Evolutionary conservation across 2,888 invertebrate species (phyloP).

Genomic region (Chirona hameri): DNA sequence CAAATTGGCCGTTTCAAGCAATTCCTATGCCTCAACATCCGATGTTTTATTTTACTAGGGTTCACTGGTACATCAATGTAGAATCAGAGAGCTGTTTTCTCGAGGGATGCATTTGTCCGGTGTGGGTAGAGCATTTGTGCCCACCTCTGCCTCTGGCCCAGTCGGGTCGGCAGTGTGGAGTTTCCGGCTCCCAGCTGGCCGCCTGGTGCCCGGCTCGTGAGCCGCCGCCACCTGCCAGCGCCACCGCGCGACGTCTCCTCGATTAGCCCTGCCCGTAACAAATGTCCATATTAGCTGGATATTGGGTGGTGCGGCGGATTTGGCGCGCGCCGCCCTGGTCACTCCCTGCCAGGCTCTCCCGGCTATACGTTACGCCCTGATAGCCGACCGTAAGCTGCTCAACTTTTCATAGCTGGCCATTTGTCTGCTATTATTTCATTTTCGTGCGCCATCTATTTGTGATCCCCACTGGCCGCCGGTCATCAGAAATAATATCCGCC

Average conservation of each 20-base stretch:
- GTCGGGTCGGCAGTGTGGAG: too few relatives aligned
- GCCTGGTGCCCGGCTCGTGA: background rate
- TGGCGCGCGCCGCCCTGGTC: background rate
- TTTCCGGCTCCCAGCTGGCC: background rate
- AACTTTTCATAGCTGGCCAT: conserved; percentile 8
- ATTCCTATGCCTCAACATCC: too few relatives aligned
- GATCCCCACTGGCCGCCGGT: conserved; percentile 13
- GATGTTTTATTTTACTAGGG: too few relatives aligned
- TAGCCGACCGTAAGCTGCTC: background rate
- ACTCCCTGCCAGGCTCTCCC: background rate
- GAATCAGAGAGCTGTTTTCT: too few relatives aligned
- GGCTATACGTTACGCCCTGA: background rate
- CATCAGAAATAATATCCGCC: conserved; percentile 12
- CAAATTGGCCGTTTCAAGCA: too few relatives aligned
- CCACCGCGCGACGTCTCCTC: background rate
- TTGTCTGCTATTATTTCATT: conserved; percentile 24
- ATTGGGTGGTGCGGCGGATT: background rate
- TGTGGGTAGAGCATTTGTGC: too few relatives aligned
- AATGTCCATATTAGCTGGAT: background rate
- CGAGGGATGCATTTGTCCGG: too few relatives aligned
- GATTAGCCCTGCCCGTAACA: background rate
- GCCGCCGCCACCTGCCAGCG: background rate
- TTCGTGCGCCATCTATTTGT: conserved; percentile 23
- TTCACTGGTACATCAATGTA: too few relatives aligned
- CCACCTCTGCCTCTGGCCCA: too few relatives aligned